phyloP scores from a whole-genome alignment of 2,888 invertebrate species.

The Amiota minor region DNA sequence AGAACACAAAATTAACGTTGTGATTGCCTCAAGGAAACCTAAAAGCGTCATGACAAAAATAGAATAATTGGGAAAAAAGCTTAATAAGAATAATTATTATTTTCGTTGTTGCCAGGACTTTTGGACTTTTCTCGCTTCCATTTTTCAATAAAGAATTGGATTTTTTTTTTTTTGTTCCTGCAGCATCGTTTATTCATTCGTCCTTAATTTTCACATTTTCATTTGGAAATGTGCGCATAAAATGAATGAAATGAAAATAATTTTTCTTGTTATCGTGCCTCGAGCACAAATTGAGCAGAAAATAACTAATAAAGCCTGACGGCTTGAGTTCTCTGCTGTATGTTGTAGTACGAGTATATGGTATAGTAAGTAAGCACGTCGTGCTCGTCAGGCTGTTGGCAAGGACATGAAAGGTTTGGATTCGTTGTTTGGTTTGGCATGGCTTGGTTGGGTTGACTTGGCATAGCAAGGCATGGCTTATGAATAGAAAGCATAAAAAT shows the following conservation, averaged over 20 bases:
- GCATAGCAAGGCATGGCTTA: slow-evolving; percentile 43
- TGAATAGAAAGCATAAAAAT: slow-evolving; percentile 13
- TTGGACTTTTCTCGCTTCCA: slow-evolving; percentile 10
- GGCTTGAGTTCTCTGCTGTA: slow-evolving; percentile 34
- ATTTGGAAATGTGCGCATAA: slow-evolving; percentile 57
- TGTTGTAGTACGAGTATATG: not conserved
- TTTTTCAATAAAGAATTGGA: not conserved
- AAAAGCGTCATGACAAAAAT: not conserved
- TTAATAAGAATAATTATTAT: slow-evolving; percentile 7
- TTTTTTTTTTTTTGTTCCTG: slow-evolving; percentile 19
- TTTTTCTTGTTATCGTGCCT: slow-evolving; percentile 68
- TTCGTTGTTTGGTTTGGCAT: slow-evolving; percentile 25
- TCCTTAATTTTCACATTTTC: slow-evolving; percentile 32
- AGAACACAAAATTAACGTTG: not conserved
- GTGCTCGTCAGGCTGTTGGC: not conserved
- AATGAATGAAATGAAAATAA: slow-evolving; percentile 66
- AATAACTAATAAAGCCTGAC: slow-evolving; percentile 70
- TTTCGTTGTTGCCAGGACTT: not conserved
- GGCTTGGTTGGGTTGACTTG: not conserved
- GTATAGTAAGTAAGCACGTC: too few relatives aligned
- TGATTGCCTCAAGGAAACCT: not conserved
- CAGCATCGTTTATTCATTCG: not conserved
- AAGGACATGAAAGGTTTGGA: slow-evolving; percentile 28
- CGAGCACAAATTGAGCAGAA: slow-evolving; percentile 70
- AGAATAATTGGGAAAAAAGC: not conserved